These are phyloP conservation scores for Nasonia vitripennis DNA, from an alignment of 1,140 invertebrate genomes.

Conservation along the genomic window DNA sequence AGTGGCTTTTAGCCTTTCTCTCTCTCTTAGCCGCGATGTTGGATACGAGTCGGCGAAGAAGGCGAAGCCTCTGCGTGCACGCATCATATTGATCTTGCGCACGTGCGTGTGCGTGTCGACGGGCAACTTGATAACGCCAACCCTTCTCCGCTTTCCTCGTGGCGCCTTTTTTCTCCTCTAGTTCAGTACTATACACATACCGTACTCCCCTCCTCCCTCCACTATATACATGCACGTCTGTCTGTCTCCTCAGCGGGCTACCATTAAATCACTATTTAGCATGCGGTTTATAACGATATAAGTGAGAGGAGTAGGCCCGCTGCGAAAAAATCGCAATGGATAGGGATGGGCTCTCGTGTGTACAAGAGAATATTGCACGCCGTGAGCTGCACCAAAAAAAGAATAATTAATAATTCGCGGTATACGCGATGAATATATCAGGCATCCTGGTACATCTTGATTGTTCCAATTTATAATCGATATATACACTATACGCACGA, in stretches of 20 bases:
- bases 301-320: not conserved
- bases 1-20: not conserved
- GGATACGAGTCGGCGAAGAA: conserved; percentile 54
- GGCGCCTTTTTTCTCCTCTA: conserved; percentile 14
- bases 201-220: not conserved
- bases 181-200: not conserved
- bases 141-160: conserved; percentile 37
- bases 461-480: not conserved
- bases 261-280: conserved; percentile 50
- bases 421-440: not conserved
- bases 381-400: not conserved
- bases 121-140: conserved; percentile 50
- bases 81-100: conserved; percentile 62
- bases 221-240: not conserved
- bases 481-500: not conserved
- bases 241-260: conserved; percentile 35
- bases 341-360: not conserved
- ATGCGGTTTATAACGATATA: conserved; percentile 34
- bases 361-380: not conserved
- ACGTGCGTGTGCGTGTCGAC: conserved; percentile 57
- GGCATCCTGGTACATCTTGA: not conserved
- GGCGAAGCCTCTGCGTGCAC: conserved; percentile 58
- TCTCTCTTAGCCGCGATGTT: conserved; percentile 39
- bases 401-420: not conserved
- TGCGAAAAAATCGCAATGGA: conserved; percentile 13